Conservation (phyloP, 2,797 vertebrate species). For the Potorous gilbertii region DNA sequence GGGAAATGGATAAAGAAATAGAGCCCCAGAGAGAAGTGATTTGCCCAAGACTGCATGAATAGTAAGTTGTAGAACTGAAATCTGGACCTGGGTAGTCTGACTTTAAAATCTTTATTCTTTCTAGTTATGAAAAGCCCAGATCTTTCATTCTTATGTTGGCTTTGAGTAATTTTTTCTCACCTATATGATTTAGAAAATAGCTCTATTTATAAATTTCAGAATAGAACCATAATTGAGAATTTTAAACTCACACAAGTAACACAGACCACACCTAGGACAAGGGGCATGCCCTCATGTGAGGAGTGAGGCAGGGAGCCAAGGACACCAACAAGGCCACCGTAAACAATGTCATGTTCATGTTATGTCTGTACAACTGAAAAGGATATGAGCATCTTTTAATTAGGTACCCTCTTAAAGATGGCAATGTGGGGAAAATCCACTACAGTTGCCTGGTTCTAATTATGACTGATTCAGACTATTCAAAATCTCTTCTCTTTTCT, state of each 20-base stretch:
- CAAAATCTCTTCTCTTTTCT: neutral
- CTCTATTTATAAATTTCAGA: neutral
- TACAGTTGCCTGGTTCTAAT: neutral
- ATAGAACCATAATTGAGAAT: neutral
- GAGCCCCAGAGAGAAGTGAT: neutral
- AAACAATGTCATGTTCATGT: neutral
- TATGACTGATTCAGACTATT: neutral
- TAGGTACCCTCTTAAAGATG: neutral
- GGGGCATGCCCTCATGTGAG: neutral
- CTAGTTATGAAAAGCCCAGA: neutral
- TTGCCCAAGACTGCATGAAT: neutral
- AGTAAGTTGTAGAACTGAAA: neutral
- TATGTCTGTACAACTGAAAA: neutral
- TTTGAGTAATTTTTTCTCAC: neutral
- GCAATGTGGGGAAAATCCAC: neutral
- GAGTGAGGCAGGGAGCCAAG: neutral
- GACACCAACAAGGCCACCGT: neutral
- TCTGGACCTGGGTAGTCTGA: neutral
- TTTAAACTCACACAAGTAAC: neutral
- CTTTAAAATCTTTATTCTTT: neutral
- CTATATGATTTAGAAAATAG: accelerated
- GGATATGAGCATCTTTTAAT: neutral
- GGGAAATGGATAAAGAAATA: neutral
- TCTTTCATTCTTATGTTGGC: neutral
- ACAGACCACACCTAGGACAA: neutral